A percentile compares a stretch with the other conserved stretches of the same genome.
phyloP scores from a whole-genome alignment of 2,113 vertebrate species.

The Malurus cyaneus region DNA sequence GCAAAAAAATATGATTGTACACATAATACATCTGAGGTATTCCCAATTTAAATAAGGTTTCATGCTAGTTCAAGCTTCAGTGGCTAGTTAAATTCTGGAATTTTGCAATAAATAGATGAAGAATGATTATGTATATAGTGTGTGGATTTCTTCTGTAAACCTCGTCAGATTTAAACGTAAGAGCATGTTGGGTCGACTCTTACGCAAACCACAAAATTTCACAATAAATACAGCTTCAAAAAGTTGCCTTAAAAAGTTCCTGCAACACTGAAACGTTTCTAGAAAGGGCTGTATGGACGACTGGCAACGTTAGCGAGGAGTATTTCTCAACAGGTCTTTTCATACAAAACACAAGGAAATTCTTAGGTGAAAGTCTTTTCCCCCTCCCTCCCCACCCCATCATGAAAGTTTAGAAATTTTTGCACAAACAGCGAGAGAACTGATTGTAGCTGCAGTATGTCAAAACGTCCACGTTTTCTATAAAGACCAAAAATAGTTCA shows the following conservation, averaged over 20 bases:
- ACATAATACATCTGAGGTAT: conserved; percentile 81
- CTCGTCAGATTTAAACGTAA: conserved; percentile 18
- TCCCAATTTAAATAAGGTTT: conserved; percentile 78
- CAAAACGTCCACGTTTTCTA: conserved; percentile 48
- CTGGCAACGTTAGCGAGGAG: conserved; percentile 43
- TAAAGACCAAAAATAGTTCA: conserved; percentile 62
- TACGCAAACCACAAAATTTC: conserved; percentile 39
- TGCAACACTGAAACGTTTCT: conserved; percentile 30
- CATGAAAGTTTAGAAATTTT: conserved; percentile 53
- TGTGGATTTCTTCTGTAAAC: conserved; percentile 66
- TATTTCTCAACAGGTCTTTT: conserved; percentile 44
- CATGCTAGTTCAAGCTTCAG: conserved; percentile 71
- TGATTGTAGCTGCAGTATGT: conserved; percentile 68
- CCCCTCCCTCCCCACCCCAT: neutral
- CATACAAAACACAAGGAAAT: conserved; percentile 65
- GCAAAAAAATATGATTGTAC: conserved; percentile 79
- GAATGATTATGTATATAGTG: conserved; percentile 50
- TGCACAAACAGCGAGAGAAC: conserved; percentile 64
- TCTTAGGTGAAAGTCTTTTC: conserved; percentile 17
- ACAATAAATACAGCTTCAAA: conserved; percentile 71
- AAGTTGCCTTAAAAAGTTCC: conserved; percentile 59
- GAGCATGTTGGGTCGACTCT: neutral
- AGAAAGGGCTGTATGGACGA: conserved; percentile 53
- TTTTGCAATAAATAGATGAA: conserved; percentile 74
- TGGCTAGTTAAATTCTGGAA: conserved; percentile 63